phyloP scores from a whole-genome alignment of 2,113 vertebrate species.

The Nerophis lumbriciformis region DNA sequence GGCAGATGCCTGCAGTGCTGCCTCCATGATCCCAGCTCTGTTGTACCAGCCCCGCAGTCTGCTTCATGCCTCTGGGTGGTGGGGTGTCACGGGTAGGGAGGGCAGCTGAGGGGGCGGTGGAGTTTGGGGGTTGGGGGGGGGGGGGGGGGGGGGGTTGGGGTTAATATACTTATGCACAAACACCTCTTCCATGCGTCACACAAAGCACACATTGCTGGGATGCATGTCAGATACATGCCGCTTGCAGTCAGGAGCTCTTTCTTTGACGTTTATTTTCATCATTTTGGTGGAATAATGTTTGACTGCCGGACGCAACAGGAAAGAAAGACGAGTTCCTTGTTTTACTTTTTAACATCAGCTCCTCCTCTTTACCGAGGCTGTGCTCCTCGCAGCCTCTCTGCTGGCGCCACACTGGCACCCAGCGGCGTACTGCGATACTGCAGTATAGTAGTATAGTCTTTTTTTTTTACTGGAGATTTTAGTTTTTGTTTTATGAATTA shows the following conservation, averaged over 20 bases:
- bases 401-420: constrained; percentile 70
- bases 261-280: not conserved
- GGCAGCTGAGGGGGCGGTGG: not conserved
- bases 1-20: constrained; percentile 69
- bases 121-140: too few species aligned
- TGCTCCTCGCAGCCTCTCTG: constrained; percentile 12
- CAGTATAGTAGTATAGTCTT: constrained; percentile 4
- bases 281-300: constrained; percentile 24
- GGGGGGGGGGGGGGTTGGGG: not conserved
- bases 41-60: constrained; percentile 61
- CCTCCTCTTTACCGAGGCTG: constrained; percentile 16
- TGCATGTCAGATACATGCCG: constrained; percentile 1
- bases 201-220: constrained; percentile 17
- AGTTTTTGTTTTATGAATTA: too few species aligned
- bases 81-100: constrained; percentile 2
- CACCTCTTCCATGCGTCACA: constrained; percentile 31
- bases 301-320: constrained; percentile 19
- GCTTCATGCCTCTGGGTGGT: constrained; percentile 43
- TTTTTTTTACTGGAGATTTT: too few species aligned
- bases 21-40: constrained; percentile 68
- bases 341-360: constrained; percentile 36
- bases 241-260: constrained; percentile 38
- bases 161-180: constrained; percentile 14
- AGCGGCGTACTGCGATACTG: constrained; percentile 34
- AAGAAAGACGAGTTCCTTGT: constrained; percentile 44